Percentiles rank a stretch among this genome's conserved stretches.
Evolutionary conservation across 2,113 vertebrate genomes (phyloP).

Genomic region (Hydrolagus affinis): DNA sequence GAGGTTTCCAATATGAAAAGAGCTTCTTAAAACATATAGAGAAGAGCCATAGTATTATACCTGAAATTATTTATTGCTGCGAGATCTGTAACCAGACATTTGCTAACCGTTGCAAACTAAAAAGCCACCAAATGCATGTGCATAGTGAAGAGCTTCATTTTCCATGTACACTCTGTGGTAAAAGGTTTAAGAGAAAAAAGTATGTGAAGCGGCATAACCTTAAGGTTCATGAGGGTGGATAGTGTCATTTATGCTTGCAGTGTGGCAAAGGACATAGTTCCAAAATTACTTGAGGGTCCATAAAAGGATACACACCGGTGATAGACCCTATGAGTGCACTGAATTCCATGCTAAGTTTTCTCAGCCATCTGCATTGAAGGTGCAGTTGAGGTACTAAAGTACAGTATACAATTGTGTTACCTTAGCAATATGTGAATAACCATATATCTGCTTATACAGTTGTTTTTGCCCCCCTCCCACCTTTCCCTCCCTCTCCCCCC

Average conservation of each 20-base stretch:
- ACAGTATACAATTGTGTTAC: not conserved
- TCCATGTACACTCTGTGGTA: conserved; percentile 72
- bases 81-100: conserved; percentile 85
- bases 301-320: conserved; percentile 81
- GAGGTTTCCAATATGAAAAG: conserved; percentile 60
- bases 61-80: conserved; percentile 70
- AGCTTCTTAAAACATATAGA: conserved; percentile 63
- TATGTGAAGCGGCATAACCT: conserved; percentile 82
- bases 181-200: conserved; percentile 94
- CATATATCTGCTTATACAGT: not conserved
- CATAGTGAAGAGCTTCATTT: conserved; percentile 86
- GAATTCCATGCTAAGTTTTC: conserved; percentile 82
- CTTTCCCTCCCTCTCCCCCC: no score
- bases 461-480: not conserved
- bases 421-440: not conserved
- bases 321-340: conserved; percentile 75
- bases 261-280: conserved; percentile 93
- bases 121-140: conserved; percentile 86
- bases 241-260: conserved; percentile 67
- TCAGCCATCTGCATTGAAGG: conserved; percentile 91
- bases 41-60: conserved; percentile 67
- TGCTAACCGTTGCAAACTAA: conserved; percentile 89
- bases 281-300: conserved; percentile 75
- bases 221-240: conserved; percentile 82
- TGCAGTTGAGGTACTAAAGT: conserved; percentile 78